A percentile compares a stretch with the other conserved stretches of the same genome.
Evolutionary conservation across 1,140 invertebrate species (phyloP).

Genomic region (Leguminivora glycinivorella): DNA sequence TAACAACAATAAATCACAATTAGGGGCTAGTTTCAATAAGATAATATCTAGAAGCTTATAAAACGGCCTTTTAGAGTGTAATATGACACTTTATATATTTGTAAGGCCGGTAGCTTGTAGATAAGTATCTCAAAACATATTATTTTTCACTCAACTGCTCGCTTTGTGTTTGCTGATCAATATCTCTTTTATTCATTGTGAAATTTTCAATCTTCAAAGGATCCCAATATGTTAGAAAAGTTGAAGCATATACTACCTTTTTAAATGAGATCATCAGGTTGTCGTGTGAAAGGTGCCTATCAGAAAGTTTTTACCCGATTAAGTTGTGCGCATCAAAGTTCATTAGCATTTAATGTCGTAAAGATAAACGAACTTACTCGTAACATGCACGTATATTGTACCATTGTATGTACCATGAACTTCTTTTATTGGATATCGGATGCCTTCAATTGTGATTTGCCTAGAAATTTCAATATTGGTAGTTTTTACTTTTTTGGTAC

Average conservation of each 20-base stretch:
- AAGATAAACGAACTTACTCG: background rate
- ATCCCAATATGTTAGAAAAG: background rate
- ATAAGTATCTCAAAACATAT: slow-evolving; percentile 68
- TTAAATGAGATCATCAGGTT: background rate
- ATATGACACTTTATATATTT: slow-evolving; percentile 28
- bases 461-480: too few relatives aligned
- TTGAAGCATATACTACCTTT: background rate
- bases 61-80: slow-evolving; percentile 20
- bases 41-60: slow-evolving; percentile 10
- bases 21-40: slow-evolving; percentile 18
- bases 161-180: slow-evolving; percentile 33
- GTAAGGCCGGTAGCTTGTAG: slow-evolving; percentile 36
- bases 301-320: slow-evolving; percentile 9
- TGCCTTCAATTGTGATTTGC: too few relatives aligned
- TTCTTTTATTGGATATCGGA: too few relatives aligned
- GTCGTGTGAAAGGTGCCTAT: slow-evolving; percentile 7
- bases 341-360: background rate
- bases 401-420: too few relatives aligned
- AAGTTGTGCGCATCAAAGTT: slow-evolving; percentile 4
- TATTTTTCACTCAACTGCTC: slow-evolving; percentile 67
- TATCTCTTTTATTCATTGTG: slow-evolving; percentile 47
- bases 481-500: too few relatives aligned
- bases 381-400: too few relatives aligned
- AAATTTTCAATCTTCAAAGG: slow-evolving; percentile 12
- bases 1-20: slow-evolving; percentile 26